A percentile compares a stretch with the other conserved stretches of the same genome.
phyloP scores from a whole-genome alignment of 2,113 vertebrate genomes.

The Sinocyclocheilus anshuiensis region DNA sequence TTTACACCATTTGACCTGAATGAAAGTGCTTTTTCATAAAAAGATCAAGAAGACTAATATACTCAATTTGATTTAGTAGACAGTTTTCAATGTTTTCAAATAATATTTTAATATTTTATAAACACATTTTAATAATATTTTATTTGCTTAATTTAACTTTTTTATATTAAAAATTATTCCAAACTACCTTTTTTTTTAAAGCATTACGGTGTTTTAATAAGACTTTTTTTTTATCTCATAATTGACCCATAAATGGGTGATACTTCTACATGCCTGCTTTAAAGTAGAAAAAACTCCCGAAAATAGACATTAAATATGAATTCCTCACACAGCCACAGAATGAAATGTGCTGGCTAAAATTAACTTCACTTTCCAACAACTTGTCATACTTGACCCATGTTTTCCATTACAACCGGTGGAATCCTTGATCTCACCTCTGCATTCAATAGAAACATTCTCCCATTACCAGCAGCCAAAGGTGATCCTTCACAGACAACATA shows the following conservation, averaged over 20 bases:
- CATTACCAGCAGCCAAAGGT: neutral
- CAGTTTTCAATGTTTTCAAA: too few species aligned
- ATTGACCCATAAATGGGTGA: too few species aligned
- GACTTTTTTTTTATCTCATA: neutral
- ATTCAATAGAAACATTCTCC: constrained; percentile 13
- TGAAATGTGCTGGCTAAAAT: neutral
- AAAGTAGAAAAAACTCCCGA: neutral
- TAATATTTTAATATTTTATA: too few species aligned
- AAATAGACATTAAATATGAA: neutral
- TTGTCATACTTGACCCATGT: neutral
- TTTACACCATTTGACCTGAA: too few species aligned
- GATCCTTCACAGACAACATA: constrained; percentile 10
- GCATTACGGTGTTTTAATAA: neutral
- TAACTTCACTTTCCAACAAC: neutral
- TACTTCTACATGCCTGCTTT: neutral
- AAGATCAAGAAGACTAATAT: too few species aligned
- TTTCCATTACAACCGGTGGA: constrained; percentile 11
- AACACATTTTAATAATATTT: too few species aligned
- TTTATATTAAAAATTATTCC: too few species aligned
- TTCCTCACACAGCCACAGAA: neutral
- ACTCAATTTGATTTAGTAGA: too few species aligned
- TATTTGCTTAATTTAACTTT: too few species aligned
- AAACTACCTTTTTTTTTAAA: neutral
- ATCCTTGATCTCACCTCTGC: constrained; percentile 16
- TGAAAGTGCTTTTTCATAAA: too few species aligned